Evolutionary conservation across 2,888 invertebrate species (phyloP).

Genomic region (Empis livida): DNA sequence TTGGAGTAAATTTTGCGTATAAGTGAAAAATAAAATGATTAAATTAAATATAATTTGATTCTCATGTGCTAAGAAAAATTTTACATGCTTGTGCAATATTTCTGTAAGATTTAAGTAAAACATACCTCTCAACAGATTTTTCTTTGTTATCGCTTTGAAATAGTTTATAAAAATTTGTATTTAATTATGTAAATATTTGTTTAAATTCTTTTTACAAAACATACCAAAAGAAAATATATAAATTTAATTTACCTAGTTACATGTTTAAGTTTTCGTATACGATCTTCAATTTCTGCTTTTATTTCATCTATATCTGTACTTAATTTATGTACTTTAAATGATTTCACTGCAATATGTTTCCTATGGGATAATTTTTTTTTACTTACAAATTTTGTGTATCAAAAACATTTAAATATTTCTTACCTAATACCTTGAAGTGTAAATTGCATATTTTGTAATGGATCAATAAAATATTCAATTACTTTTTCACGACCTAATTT

Average conservation of each 20-base stretch:
- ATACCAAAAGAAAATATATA: too few relatives aligned
- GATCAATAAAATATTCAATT: constrained; percentile 50
- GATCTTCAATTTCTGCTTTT: constrained; percentile 43
- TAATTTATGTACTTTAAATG: constrained; percentile 50
- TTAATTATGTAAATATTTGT: too few relatives aligned
- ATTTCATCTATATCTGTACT: constrained; percentile 42
- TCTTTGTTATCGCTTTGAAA: constrained; percentile 4
- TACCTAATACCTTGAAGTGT: constrained; percentile 45
- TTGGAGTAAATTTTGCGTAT: too few relatives aligned
- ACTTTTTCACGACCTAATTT: constrained; percentile 49
- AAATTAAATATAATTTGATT: too few relatives aligned
- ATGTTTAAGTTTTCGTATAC: constrained; percentile 43
- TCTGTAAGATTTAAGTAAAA: too few relatives aligned
- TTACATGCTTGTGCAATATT: too few relatives aligned
- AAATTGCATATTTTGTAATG: constrained; percentile 51
- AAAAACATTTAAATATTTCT: neutral
- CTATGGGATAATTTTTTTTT: constrained; percentile 8
- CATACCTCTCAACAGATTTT: neutral
- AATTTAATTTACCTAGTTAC: constrained; percentile 22
- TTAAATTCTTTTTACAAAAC: too few relatives aligned
- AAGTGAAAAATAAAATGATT: too few relatives aligned
- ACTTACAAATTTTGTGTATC: too few relatives aligned
- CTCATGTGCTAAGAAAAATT: too few relatives aligned
- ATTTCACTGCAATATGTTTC: constrained; percentile 35
- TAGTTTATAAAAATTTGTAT: neutral